Evolutionary conservation across 2,888 invertebrate species (phyloP).

Genomic region (Cepaea hortensis): DNA sequence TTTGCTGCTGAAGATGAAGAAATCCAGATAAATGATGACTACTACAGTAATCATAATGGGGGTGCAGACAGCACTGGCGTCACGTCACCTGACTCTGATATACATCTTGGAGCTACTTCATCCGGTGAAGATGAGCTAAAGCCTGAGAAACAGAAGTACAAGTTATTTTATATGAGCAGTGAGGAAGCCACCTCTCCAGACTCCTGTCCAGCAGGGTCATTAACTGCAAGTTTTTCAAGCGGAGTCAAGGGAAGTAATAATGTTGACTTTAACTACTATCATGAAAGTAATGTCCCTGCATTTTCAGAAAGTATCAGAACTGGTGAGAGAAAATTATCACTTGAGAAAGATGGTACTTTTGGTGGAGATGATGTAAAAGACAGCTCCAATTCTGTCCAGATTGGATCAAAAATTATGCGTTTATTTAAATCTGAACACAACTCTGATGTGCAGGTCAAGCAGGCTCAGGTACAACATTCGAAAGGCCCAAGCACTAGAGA

Average conservation of each 20-base stretch:
- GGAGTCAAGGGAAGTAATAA: not conserved
- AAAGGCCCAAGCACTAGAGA: not conserved
- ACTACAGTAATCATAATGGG: constrained; percentile 61
- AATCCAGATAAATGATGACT: constrained; percentile 64
- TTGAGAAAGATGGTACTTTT: not conserved
- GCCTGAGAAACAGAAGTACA: constrained; percentile 6
- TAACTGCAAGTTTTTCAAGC: not conserved
- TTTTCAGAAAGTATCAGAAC: not conserved
- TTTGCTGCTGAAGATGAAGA: constrained; percentile 68
- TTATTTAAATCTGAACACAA: constrained; percentile 5
- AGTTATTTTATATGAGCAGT: constrained; percentile 69
- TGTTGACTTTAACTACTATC: not conserved
- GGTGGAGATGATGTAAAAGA: not conserved
- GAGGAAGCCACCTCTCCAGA: constrained; percentile 66
- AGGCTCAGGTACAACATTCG: not conserved
- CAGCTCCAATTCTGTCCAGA: not conserved
- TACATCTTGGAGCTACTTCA: constrained; percentile 43
- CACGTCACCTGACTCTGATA: constrained; percentile 48
- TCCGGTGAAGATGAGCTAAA: constrained; percentile 15
- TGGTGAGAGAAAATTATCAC: constrained; percentile 1
- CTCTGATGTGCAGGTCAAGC: not conserved
- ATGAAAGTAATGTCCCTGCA: not conserved
- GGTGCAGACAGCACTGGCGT: constrained; percentile 54
- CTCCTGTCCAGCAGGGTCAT: constrained; percentile 21
- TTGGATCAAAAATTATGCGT: constrained; percentile 6